Evolutionary conservation across 2,113 vertebrate species (phyloP), one percentile per base, ranked within the genome.

Genomic region (Hyperoodon ampullatus): DNA sequence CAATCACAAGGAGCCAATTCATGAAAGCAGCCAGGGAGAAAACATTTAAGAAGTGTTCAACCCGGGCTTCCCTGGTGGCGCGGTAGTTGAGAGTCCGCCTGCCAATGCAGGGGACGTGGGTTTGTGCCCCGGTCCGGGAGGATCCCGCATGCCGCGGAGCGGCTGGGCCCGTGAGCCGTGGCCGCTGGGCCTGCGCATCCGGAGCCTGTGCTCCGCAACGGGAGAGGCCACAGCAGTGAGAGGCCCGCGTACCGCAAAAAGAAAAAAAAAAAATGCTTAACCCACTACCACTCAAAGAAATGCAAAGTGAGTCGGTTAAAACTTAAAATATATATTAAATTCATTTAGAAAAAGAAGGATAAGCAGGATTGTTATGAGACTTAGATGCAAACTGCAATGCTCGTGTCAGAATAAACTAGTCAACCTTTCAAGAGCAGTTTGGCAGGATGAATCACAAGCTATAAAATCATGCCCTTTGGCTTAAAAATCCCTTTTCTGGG

Each of bases 401-500:
- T 83, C 26, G 7, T 39, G 33, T 92, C 35, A 35, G 35, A 86
- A 21, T 74, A 44, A 88, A 75, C 42, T 23, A 87, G 33, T 42
- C 1, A 75, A 30, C 28, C 68, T 89, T 95, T 88, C 63, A 39
- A 33, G 78, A 80, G 42, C 81, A 60, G 39, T 60, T 92, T 55
- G 80, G 53, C 19, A 71, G 28, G 60, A 65, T 81, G 23, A 70
- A 60, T 93, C 58, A 55, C 8, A 26, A 53, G 19, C 16, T 84
- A 15, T 95, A 85, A 90, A 94, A 66, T 44, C 42, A 35, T 85
- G 84, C 60, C 84, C 44, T 75, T 93, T 84, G 58, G 53, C 35
- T 21, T 66, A 80, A 14, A 75, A 65, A 97, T 90, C 70, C 42
- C 14, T 75, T 90, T 96, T 90, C 75, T 94, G 74, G 33, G 58